Evolutionary conservation across 2,113 vertebrate genomes (phyloP).

Genomic region (Elaphurus davidianus): DNA sequence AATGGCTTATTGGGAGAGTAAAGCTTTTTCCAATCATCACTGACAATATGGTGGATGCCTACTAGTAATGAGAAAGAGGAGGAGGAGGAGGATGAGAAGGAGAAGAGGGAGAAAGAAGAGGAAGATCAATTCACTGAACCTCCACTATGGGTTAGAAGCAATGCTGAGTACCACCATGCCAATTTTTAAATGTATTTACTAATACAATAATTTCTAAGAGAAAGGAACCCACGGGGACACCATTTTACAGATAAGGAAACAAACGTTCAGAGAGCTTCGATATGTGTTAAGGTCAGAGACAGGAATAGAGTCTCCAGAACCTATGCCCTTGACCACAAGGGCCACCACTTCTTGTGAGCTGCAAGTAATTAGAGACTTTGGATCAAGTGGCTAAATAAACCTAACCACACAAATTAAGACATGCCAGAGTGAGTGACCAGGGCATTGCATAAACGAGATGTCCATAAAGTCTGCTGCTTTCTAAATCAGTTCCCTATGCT

Average conservation of each 20-base stretch:
- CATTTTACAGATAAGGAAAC: neutral
- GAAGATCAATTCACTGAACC: neutral
- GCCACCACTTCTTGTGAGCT: neutral
- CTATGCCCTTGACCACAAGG: neutral
- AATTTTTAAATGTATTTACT: neutral
- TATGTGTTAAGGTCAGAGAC: neutral
- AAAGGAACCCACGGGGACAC: neutral
- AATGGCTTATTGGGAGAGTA: neutral
- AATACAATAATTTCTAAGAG: neutral
- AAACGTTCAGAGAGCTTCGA: neutral
- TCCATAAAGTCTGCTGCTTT: neutral
- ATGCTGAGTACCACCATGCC: neutral
- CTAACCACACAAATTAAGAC: neutral
- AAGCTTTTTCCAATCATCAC: neutral
- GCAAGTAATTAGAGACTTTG: neutral
- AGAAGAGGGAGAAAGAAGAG: accelerated
- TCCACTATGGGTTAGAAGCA: neutral
- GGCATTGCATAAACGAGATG: neutral
- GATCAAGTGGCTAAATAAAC: neutral
- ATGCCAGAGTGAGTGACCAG: neutral
- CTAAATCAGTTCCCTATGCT: neutral
- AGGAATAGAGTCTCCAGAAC: neutral
- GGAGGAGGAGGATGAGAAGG: neutral
- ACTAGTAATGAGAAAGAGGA: neutral
- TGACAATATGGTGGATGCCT: neutral